Conservation (phyloP, 1,140 invertebrate species). For the Drosophila ambigua region DNA sequence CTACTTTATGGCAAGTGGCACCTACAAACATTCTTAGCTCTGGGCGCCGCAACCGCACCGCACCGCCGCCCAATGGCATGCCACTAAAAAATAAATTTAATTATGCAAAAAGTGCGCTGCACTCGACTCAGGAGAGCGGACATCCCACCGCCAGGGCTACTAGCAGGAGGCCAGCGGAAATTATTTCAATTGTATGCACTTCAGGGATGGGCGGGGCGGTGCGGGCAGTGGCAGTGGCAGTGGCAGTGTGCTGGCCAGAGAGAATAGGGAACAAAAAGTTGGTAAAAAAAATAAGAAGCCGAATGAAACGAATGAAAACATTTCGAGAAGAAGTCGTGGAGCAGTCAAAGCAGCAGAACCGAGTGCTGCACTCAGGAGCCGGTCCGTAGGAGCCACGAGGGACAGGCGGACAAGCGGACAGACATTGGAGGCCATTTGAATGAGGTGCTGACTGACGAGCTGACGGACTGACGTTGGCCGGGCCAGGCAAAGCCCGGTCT, state of each 20-base stretch:
- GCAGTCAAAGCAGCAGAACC: constrained; percentile 49
- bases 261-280: constrained; percentile 45
- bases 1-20: constrained; percentile 60
- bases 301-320: constrained; percentile 52
- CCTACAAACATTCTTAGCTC: constrained; percentile 18
- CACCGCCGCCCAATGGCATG: constrained; percentile 39
- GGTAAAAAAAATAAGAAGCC: constrained; percentile 40
- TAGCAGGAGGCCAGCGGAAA: constrained; percentile 57
- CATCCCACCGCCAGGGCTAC: constrained; percentile 1
- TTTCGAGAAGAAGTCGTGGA: constrained; percentile 65
- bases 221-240: constrained; percentile 19
- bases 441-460: constrained; percentile 74
- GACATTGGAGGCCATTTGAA: constrained; percentile 67
- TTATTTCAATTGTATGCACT: constrained; percentile 83
- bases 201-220: constrained; percentile 39
- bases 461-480: constrained; percentile 43
- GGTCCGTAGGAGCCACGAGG: constrained; percentile 19
- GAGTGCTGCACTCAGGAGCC: constrained; percentile 68
- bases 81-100: constrained; percentile 79
- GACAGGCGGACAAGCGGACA: constrained; percentile 20
- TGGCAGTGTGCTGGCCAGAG: background rate
- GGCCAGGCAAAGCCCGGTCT: constrained; percentile 24
- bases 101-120: constrained; percentile 78
- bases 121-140: constrained; percentile 47
- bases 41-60: background rate